Percentiles rank a stretch among this genome's conserved stretches.
These are phyloP conservation scores for Deilephila elpenor DNA, from an alignment of 2,888 invertebrate genomes.

Conservation along the genomic window DNA sequence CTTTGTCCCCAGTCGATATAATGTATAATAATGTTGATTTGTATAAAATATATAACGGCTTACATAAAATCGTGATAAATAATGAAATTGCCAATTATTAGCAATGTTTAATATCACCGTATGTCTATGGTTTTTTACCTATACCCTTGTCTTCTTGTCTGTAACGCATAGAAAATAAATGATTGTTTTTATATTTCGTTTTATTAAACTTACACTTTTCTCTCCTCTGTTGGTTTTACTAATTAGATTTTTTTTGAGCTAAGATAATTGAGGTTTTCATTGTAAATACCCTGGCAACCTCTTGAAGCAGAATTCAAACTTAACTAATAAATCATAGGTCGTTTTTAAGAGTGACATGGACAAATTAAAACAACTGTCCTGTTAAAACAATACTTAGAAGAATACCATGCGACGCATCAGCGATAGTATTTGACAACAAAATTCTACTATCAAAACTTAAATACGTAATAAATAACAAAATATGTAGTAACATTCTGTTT, in stretches of 20 bases:
- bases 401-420: too few relatives aligned
- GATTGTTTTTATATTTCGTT: conserved; percentile 44
- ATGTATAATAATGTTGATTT: conserved; percentile 8
- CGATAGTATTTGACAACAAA: too few relatives aligned
- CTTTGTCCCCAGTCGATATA: not conserved
- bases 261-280: too few relatives aligned
- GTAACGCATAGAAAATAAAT: conserved; percentile 44
- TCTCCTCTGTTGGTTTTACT: not conserved
- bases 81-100: conserved; percentile 38
- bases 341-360: too few relatives aligned
- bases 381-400: too few relatives aligned
- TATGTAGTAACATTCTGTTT: not conserved
- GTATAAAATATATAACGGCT: conserved; percentile 34
- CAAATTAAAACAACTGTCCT: too few relatives aligned
- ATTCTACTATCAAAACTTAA: too few relatives aligned
- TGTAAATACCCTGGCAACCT: too few relatives aligned
- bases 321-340: too few relatives aligned
- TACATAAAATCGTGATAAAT: conserved; percentile 27
- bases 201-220: conserved; percentile 29
- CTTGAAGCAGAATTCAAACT: too few relatives aligned
- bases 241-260: too few relatives aligned
- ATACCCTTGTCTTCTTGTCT: conserved; percentile 48
- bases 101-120: conserved; percentile 36
- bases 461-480: too few relatives aligned
- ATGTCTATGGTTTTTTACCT: conserved; percentile 46